Evolutionary conservation across 2,888 invertebrate genomes (phyloP), one percentile per base, ranked within the genome.

Genomic region (Epinotia ramella): DNA sequence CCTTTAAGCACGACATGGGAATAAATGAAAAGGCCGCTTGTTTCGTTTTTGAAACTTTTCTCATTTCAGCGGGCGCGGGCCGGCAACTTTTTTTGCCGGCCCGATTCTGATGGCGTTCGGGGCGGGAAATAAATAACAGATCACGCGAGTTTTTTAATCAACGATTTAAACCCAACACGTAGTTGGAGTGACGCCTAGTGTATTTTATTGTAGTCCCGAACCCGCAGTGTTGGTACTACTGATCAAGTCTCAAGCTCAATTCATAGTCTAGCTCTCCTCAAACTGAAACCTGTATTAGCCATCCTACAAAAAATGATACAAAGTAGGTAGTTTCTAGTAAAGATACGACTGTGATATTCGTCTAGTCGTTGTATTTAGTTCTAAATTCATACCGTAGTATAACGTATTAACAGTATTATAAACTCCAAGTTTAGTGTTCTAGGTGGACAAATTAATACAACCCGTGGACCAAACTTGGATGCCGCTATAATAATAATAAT

Each of bases 11-110:
- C 62, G 63, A 68, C 67, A 71, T 67, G 57, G 46, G 64, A 76
- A 77, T 78, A 77, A 77, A 78, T 78, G 73, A 77, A 77, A 78
- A 70, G 77, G 73, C 73, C 72, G 74, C 87, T 86, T 88, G 87
- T 88, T 88, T 87, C 84, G 86, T 84, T 89, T 87, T 82, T 86
- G 85, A 85, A 91, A 92, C 87, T 92, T 91, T 91, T 91, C 89
- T 90, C 90, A 92, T 91, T 89, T 91, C 85, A 84, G 64, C 73
- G 77, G 81, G 77, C 73, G 84, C 83, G 81, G 71, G 64, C 76
- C 69, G 81, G 69, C 77, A 86, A 86, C 83, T 40, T 86, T 87
- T 84, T 82, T 82, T 75, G 79, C 81, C 79, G 77, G 78, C 78
- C 79, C 16, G 65, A 74, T 72, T 72, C 67, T 60, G 71, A 28